Evolutionary conservation across 2,797 vertebrate genomes (phyloP), one percentile per base, ranked within the genome.

Genomic region (Alectoris magna): DNA sequence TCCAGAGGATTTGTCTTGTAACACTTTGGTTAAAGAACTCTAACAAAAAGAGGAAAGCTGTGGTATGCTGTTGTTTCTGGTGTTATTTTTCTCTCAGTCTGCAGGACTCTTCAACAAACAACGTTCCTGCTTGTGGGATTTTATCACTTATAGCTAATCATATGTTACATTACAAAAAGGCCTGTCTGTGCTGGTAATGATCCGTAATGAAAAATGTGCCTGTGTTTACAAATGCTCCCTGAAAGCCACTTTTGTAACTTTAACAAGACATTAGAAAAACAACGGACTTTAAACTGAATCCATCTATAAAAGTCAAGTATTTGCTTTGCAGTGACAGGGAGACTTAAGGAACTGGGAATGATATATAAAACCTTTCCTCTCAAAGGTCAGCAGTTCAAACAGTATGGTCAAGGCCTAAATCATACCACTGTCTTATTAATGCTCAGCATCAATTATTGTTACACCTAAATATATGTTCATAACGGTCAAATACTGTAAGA

Each of bases 281-380:
- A 80, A 67, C 71, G 87, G 82, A n/a, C 82, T 78, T 83, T 90
- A 95, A 95, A 94, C 87, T 87, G 88, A 93, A 94, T 86, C 88
- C 79, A 78, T 78, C 87, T 51, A 75, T 93, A 91, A 95, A 96
- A 94, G 72, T 70, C 55, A 81, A 89, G 87, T 92, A 93, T 94
- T 95, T 95, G 84, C 55, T 96, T 92, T 95, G 41, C 92, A 91
- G 84, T 73, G 93, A 87, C 84, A 94, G 82, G 82, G 80, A 85
- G 94, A 93, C 67, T 94, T 92, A 92, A 85, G 43, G 87, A 84
- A 85, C 87, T 89, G 72, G 59, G 76, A 95, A 95, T 72, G 88
- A 81, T 76, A 80, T 92, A 94, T 83, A 87, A 90, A 90, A 74
- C 79, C 76, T 84, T 94, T 95, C 94, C 70, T 84, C 31, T 70